Evolutionary conservation across 2,888 invertebrate genomes (phyloP).

Genomic region (Monoplex corrugatus): DNA sequence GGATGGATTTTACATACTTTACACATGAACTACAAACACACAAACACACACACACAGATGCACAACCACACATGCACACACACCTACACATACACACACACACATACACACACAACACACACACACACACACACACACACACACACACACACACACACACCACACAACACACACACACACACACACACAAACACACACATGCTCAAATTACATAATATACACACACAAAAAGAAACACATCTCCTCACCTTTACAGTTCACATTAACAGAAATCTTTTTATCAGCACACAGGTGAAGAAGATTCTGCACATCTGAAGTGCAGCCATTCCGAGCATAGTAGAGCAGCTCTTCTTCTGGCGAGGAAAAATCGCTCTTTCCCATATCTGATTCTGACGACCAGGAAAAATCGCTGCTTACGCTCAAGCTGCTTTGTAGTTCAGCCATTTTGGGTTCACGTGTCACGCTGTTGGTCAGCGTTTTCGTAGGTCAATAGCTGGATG

Average conservation of each 20-base stretch:
- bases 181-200: not conserved
- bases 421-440: not conserved
- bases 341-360: slow-evolving; percentile 83
- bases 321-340: slow-evolving; percentile 86
- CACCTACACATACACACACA: not conserved
- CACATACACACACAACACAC: not conserved
- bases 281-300: slow-evolving; percentile 84
- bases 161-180: slow-evolving; percentile 5
- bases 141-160: not conserved
- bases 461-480: not conserved
- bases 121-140: not conserved
- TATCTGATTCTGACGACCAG: not conserved
- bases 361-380: slow-evolving; percentile 44
- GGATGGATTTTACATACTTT: no score
- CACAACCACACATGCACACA: no score
- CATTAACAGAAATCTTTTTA: slow-evolving; percentile 83
- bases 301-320: slow-evolving; percentile 84
- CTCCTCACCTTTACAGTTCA: slow-evolving; percentile 86
- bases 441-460: not conserved
- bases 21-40: no score
- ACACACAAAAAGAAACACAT: not conserved
- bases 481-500: not conserved
- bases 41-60: no score
- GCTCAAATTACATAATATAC: no score
- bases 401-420: not conserved